Percentiles rank a stretch among this genome's conserved stretches.
phyloP scores from a whole-genome alignment of 2,888 invertebrate genomes.

The Campopleginae sp. region DNA sequence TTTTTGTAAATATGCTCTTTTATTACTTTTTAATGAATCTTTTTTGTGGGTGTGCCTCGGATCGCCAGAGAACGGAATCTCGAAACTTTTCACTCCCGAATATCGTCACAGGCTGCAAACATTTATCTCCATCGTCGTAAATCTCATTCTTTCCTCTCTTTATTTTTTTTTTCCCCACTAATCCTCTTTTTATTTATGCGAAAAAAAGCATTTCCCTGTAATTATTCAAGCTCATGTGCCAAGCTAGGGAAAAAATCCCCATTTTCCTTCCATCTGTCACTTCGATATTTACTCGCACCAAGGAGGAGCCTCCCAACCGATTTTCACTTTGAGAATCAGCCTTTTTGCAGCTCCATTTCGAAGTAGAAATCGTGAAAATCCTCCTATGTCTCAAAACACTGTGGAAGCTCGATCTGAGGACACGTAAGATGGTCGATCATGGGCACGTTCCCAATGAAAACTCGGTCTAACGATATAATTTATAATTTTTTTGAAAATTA shows the following conservation, averaged over 20 bases:
- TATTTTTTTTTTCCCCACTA: not conserved
- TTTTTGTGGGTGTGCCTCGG: too few species aligned
- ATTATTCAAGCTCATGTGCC: constrained; percentile 56
- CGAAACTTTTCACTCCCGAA: not conserved
- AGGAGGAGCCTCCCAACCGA: not conserved
- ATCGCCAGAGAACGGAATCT: not conserved
- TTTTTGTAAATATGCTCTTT: too few species aligned
- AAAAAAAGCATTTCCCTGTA: not conserved
- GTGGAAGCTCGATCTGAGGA: not conserved
- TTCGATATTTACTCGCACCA: not conserved
- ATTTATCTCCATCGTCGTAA: not conserved
- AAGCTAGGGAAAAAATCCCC: constrained; percentile 44
- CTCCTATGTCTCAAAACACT: not conserved
- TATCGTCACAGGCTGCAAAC: not conserved
- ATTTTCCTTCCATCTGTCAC: constrained; percentile 29
- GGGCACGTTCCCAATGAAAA: constrained; percentile 1
- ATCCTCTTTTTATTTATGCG: not conserved
- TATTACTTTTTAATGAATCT: too few species aligned
- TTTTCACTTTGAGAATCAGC: not conserved
- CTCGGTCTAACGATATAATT: not conserved
- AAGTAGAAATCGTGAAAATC: not conserved
- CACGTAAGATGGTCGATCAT: not conserved
- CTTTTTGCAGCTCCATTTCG: not conserved
- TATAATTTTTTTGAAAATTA: not conserved
- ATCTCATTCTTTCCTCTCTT: not conserved